Percentiles rank a stretch among this genome's conserved stretches.
Evolutionary conservation across 2,113 vertebrate genomes (phyloP).

Genomic region (Nothobranchius kuhntae): DNA sequence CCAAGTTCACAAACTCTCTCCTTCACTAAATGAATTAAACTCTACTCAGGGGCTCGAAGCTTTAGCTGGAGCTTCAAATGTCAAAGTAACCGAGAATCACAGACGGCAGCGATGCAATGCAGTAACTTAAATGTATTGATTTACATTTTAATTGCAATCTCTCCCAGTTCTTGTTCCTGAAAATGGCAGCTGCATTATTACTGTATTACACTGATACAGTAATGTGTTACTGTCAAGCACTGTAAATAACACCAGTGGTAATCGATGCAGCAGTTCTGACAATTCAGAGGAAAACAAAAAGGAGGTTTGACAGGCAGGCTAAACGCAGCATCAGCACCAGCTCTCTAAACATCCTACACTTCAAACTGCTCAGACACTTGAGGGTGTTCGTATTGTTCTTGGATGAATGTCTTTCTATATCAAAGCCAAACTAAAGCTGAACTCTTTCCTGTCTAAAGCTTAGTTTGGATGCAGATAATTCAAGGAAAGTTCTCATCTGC

Average conservation of each 20-base stretch:
- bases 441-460: no score
- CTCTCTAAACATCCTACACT: neutral
- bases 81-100: neutral
- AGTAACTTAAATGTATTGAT: neutral
- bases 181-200: neutral
- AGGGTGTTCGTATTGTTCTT: neutral
- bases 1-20: neutral
- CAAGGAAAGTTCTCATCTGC: no score
- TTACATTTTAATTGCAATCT: neutral
- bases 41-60: neutral
- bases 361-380: no score
- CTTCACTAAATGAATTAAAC: neutral
- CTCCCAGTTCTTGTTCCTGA: no score
- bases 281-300: neutral
- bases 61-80: neutral
- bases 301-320: neutral
- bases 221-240: slow-evolving; percentile 5
- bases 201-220: neutral
- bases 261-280: neutral
- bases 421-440: no score
- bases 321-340: neutral
- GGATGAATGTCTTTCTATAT: neutral
- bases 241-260: neutral
- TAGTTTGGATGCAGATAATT: no score
- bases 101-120: neutral